Percentiles rank a stretch among this genome's conserved stretches.
phyloP scores from a whole-genome alignment of 2,888 invertebrate species.

The Polietes domitor region DNA sequence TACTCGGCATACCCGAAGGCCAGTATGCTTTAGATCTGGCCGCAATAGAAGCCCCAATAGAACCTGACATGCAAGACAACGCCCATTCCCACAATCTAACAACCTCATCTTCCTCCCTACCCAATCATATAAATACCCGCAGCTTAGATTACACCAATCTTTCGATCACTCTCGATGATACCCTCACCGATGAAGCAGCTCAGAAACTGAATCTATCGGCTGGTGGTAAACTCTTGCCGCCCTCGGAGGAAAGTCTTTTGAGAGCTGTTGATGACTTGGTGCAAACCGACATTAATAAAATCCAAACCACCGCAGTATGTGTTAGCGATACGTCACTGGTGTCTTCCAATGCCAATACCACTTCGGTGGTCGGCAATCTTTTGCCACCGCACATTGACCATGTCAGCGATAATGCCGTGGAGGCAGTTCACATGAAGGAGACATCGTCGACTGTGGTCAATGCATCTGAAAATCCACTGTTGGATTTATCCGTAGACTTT shows the following conservation, averaged over 20 bases:
- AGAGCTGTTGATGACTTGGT: constrained; percentile 79
- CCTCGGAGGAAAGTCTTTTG: constrained; percentile 79
- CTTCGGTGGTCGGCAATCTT: constrained; percentile 49
- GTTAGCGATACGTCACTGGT: constrained; percentile 63
- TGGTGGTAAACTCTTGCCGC: constrained; percentile 77
- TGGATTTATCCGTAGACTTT: constrained; percentile 79
- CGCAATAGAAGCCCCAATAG: constrained; percentile 76
- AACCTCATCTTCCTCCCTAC: constrained; percentile 27
- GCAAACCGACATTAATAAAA: constrained; percentile 72
- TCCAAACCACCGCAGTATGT: constrained; percentile 61
- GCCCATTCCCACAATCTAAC: constrained; percentile 57
- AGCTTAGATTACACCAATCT: constrained; percentile 77
- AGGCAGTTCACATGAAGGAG: constrained; percentile 78
- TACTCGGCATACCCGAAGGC: constrained; percentile 80
- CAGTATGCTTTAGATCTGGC: constrained; percentile 79
- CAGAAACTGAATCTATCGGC: constrained; percentile 79
- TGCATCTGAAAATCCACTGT: constrained; percentile 70
- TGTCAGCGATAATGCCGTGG: constrained; percentile 80
- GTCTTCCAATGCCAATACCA: constrained; percentile 29
- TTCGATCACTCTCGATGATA: constrained; percentile 79
- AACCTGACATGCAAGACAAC: constrained; percentile 69
- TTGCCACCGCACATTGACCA: constrained; percentile 77
- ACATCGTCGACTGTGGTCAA: constrained; percentile 69
- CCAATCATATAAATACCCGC: constrained; percentile 68
- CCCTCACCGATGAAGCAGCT: constrained; percentile 78